Percentiles rank a stretch among this genome's conserved stretches.
Evolutionary conservation across 1,140 invertebrate genomes (phyloP).

Genomic region (Eupristina koningsbergeri): DNA sequence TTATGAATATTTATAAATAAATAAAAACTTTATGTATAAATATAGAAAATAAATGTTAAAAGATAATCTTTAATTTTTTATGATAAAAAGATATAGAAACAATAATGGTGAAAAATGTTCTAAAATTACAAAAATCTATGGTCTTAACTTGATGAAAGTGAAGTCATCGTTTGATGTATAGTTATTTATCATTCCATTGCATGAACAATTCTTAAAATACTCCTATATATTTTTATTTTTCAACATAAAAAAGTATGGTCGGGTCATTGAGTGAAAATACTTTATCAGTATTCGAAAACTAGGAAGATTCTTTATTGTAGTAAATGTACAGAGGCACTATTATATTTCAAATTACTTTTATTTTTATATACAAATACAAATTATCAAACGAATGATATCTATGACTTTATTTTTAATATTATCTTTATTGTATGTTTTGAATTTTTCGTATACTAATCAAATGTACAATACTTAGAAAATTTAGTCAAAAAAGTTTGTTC

Average conservation of each 20-base stretch:
- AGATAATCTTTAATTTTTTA: too few relatives aligned
- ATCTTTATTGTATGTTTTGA: too few relatives aligned
- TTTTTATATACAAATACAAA: too few relatives aligned
- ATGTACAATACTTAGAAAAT: too few relatives aligned
- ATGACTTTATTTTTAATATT: too few relatives aligned
- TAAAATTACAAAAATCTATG: background rate
- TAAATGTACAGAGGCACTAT: background rate
- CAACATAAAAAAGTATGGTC: background rate
- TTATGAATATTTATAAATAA: too few relatives aligned
- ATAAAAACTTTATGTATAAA: too few relatives aligned
- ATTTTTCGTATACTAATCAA: too few relatives aligned
- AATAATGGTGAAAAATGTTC: background rate
- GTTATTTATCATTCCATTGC: background rate
- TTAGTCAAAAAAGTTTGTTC: too few relatives aligned
- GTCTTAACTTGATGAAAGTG: background rate
- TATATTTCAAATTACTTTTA: background rate
- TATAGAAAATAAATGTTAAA: too few relatives aligned
- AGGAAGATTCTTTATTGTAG: slow-evolving; percentile 6
- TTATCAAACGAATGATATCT: too few relatives aligned
- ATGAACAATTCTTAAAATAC: slow-evolving; percentile 14
- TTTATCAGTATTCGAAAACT: slow-evolving; percentile 10
- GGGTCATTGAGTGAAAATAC: slow-evolving; percentile 45
- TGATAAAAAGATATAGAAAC: too few relatives aligned
- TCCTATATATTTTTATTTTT: slow-evolving; percentile 27
- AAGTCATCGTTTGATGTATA: background rate